Evolutionary conservation across 2,113 vertebrate species (phyloP).

Genomic region (Archilochus colubris): DNA sequence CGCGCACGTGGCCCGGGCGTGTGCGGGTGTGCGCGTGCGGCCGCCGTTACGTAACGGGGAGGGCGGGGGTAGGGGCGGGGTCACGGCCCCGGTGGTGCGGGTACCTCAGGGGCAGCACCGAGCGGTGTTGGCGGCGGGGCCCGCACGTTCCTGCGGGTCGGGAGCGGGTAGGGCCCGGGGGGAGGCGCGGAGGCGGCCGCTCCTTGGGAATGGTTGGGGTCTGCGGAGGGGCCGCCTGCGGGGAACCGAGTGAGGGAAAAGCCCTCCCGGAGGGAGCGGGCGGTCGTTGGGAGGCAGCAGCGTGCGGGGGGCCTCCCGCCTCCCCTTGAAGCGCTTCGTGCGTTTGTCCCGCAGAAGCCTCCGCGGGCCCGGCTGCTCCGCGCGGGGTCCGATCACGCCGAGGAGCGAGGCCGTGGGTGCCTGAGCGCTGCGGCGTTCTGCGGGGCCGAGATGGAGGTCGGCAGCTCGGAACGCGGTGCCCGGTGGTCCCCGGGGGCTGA

Average conservation of each 20-base stretch:
- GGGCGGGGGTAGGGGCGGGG: not conserved
- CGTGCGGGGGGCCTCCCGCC: not conserved
- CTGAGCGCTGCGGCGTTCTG: not conserved
- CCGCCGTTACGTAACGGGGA: not conserved
- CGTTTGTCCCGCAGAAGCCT: too few species aligned
- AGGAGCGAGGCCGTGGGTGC: not conserved
- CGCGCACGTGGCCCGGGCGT: not conserved
- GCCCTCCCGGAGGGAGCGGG: fast-evolving
- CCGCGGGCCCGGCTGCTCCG: too few species aligned
- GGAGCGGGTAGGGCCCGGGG: not conserved
- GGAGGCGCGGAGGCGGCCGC: not conserved
- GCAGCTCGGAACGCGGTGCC: not conserved
- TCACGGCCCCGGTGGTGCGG: too few species aligned
- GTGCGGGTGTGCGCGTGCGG: not conserved
- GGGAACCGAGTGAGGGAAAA: not conserved
- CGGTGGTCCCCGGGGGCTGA: not conserved
- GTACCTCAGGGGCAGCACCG: too few species aligned
- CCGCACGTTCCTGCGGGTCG: too few species aligned
- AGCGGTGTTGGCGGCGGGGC: not conserved
- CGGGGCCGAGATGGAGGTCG: not conserved
- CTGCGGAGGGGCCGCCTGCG: not conserved
- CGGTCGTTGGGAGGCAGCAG: not conserved
- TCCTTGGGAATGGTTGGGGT: not conserved
- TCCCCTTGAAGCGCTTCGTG: not conserved
- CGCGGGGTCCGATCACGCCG: not conserved